Evolutionary conservation across 2,888 invertebrate genomes (phyloP).

Genomic region (Sinopyrophorus schimmeli): DNA sequence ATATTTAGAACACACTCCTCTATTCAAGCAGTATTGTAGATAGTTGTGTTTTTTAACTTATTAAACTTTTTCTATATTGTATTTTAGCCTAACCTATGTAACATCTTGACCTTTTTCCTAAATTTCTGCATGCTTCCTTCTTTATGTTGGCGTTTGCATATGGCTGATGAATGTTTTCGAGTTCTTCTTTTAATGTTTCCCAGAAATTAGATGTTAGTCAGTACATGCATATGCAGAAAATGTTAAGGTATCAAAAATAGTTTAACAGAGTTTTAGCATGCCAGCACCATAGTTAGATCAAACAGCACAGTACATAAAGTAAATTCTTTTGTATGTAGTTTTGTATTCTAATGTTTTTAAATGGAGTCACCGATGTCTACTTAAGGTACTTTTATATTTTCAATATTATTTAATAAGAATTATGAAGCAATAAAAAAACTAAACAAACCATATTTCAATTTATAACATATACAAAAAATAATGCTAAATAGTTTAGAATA

Average conservation of each 20-base stretch:
- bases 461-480: too few species aligned
- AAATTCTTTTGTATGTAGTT: conserved; percentile 41
- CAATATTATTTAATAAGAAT: conserved; percentile 36
- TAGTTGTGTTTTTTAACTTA: conserved; percentile 29
- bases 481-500: too few species aligned
- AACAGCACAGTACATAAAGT: conserved; percentile 51
- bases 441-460: too few species aligned
- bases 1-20: conserved; percentile 30
- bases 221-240: conserved; percentile 32
- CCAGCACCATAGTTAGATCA: conserved; percentile 55
- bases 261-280: conserved; percentile 46
- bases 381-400: conserved; percentile 43
- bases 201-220: conserved; percentile 30
- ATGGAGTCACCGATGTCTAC: conserved; percentile 46
- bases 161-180: conserved; percentile 54
- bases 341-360: conserved; percentile 40
- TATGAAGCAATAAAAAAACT: too few species aligned
- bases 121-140: conserved; percentile 51
- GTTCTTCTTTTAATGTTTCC: conserved; percentile 36
- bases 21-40: conserved; percentile 27
- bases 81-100: conserved; percentile 30
- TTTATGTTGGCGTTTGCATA: conserved; percentile 56
- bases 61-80: conserved; percentile 28
- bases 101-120: conserved; percentile 34
- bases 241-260: conserved; percentile 32